Percentiles rank a stretch among this genome's conserved stretches.
These are phyloP conservation scores for Phataginus tetradactyla DNA, from an alignment of 2,797 vertebrate genomes.

Conservation along the genomic window DNA sequence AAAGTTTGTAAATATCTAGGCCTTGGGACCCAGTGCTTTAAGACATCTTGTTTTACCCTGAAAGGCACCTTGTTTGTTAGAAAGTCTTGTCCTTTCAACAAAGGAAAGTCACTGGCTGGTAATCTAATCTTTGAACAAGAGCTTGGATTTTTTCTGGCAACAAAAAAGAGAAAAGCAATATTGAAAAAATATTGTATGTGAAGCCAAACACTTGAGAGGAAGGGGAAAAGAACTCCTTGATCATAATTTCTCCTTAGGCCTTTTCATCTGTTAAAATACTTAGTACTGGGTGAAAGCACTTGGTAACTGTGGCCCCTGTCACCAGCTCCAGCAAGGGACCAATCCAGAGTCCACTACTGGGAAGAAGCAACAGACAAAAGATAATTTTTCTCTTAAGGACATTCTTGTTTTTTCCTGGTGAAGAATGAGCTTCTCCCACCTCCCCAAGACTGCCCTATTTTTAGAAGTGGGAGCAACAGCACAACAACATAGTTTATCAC, in stretches of 20 bases:
- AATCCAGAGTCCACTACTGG: neutral
- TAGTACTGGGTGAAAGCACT: neutral
- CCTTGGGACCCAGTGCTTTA: neutral
- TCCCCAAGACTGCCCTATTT: slow-evolving; percentile 33
- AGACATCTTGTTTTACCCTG: neutral
- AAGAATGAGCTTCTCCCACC: neutral
- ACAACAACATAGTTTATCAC: slow-evolving; percentile 42
- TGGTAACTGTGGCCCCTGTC: neutral
- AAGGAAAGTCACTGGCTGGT: slow-evolving; percentile 77
- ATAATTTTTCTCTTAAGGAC: slow-evolving; percentile 41
- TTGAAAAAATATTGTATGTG: neutral
- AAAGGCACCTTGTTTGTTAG: slow-evolving; percentile 69
- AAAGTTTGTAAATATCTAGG: neutral
- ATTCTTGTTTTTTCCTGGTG: slow-evolving; percentile 31
- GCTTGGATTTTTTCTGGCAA: slow-evolving; percentile 70
- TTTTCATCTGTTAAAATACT: slow-evolving; percentile 20
- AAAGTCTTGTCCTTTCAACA: slow-evolving; percentile 78
- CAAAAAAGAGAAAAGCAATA: slow-evolving; percentile 65
- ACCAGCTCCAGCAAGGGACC: neutral
- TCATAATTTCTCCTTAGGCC: slow-evolving; percentile 18
- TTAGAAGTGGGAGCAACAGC: slow-evolving; percentile 60
- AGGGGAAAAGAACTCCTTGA: slow-evolving; percentile 37
- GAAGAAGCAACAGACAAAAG: slow-evolving; percentile 8
- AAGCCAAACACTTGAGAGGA: slow-evolving; percentile 45
- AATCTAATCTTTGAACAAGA: slow-evolving; percentile 82